Evolutionary conservation across 2,888 invertebrate species (phyloP), one percentile per base, ranked within the genome.

Genomic region (Uropetala carovei): DNA sequence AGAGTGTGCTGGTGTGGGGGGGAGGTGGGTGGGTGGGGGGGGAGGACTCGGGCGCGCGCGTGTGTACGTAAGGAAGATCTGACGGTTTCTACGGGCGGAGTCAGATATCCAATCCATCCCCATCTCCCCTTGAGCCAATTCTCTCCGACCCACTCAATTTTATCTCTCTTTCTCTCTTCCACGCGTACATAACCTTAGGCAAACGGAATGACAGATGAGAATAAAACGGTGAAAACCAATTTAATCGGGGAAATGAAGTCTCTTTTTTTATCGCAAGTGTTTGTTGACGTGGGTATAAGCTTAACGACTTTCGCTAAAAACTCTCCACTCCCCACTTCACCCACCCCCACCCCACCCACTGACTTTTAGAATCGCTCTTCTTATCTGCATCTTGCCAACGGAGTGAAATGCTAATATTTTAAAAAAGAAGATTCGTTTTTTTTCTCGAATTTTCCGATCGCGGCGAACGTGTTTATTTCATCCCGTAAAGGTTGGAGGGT

Each of bases 201-300:
- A 89, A 89, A 89, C 43, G 68, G 64, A 86, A 89, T 43, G 64
- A 64, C 64, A 64, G 57, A 86, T 60, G 60, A 58, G 60, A 86
- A 86, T 83, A 83, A 86, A 86, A 86, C 86, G 16, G 16, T 60
- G 59, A 14, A 86, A 86, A 86, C 60, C 86, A 86, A 86, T 86
- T 86, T 86, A 60, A 86, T 30, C 60, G 58, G 86, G 60, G 30
- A 86, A 86, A 86, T 86, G 86, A 59, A 86, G 86, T 60, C 60
- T 59, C 27, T 60, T 56, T 43, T 86, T 60, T 86, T n/a, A n/a
- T 27, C 30, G 22, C 13, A n/a, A 27, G 58, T 58, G 27, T 85
- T 85, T 86, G 86, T 86, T 86, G 59, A 60, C 60, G 86, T 57
- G 60, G 10, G 30, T 22, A 30, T 30, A 18, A 64, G 30, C 86